Conservation (phyloP, 2,113 vertebrate genomes). For the Chroicocephalus ridibundus region DNA sequence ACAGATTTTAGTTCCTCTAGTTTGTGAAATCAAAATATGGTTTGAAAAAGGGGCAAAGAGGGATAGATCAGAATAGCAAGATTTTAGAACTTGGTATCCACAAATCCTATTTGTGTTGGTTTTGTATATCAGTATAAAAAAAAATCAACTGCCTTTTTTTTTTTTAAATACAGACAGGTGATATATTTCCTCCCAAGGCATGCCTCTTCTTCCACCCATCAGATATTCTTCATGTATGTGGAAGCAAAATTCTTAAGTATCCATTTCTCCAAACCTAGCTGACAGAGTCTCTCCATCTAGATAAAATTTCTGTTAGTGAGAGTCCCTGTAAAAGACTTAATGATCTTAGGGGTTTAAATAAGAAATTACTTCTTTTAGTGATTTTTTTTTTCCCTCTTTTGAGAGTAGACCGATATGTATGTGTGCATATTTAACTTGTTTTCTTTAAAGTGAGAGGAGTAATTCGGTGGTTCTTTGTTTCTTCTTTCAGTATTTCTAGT, state of each 20-base stretch:
- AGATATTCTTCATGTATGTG: not conserved
- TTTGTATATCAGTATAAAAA: not conserved
- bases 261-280: not conserved
- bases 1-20: not conserved
- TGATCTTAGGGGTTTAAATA: not conserved
- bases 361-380: not conserved
- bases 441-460: not conserved
- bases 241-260: not conserved
- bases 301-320: not conserved
- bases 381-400: not conserved
- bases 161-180: not conserved
- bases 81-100: not conserved
- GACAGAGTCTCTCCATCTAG: not conserved
- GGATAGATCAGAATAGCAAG: not conserved
- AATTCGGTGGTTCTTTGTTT: not conserved
- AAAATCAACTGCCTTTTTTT: not conserved
- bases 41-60: not conserved
- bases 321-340: not conserved
- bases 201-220: not conserved
- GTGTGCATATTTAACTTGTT: not conserved
- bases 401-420: not conserved
- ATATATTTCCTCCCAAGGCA: not conserved
- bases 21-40: not conserved
- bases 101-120: not conserved
- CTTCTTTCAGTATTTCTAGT: not conserved